These are phyloP conservation scores for Augochlora pura DNA, from an alignment of 1,140 invertebrate genomes.

Conservation along the genomic window DNA sequence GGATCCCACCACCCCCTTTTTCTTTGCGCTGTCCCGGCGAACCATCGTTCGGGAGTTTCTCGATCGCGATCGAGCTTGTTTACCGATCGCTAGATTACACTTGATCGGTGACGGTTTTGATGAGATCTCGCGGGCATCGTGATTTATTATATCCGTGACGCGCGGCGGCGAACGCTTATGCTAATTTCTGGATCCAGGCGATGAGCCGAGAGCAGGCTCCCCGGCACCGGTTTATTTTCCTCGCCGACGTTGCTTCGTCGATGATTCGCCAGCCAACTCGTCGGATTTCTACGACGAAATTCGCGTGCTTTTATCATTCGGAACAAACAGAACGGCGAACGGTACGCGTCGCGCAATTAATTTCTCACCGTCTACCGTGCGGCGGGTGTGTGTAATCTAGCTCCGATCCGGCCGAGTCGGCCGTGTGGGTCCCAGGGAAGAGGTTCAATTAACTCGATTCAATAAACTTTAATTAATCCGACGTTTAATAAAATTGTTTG, in stretches of 20 bases:
- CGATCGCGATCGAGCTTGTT: neutral
- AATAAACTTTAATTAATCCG: slow-evolving; percentile 59
- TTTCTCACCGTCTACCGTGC: too few species aligned
- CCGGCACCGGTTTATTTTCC: too few species aligned
- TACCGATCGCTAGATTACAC: neutral
- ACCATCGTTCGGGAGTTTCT: neutral
- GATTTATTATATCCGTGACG: neutral
- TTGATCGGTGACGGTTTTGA: neutral
- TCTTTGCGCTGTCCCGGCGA: neutral
- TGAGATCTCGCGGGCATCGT: neutral
- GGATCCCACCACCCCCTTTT: neutral
- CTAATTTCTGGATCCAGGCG: too few species aligned
- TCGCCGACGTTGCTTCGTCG: too few species aligned
- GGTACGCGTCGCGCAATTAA: too few species aligned
- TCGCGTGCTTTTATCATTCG: too few species aligned
- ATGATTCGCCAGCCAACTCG: too few species aligned
- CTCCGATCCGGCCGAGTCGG: too few species aligned
- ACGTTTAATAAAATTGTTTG: slow-evolving; percentile 46
- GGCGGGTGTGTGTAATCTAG: too few species aligned
- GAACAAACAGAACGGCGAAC: too few species aligned
- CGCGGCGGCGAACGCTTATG: neutral
- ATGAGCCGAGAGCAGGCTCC: too few species aligned
- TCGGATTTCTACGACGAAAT: too few species aligned
- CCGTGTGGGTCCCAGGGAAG: neutral
- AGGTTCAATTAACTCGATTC: slow-evolving; percentile 53